Evolutionary conservation across 2,797 vertebrate genomes (phyloP).

Genomic region (Nasua narica): DNA sequence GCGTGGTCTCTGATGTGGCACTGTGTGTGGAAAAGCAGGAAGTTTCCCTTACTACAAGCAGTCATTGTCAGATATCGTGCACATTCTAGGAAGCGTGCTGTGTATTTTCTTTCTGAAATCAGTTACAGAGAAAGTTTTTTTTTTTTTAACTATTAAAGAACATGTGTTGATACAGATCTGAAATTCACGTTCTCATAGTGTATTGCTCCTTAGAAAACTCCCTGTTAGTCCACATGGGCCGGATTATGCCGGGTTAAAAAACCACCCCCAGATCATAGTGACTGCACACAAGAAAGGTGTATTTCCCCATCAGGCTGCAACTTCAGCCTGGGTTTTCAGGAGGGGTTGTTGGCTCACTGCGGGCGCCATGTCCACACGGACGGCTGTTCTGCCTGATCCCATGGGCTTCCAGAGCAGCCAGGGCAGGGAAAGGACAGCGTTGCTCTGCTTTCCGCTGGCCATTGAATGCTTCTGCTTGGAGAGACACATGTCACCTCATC

Average conservation of each 20-base stretch:
- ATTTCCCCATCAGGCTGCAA: neutral
- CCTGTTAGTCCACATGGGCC: neutral
- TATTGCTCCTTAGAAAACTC: neutral
- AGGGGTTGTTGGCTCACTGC: neutral
- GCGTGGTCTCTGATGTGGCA: neutral
- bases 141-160: neutral
- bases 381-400: rapidly evolving
- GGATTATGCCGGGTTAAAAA: neutral
- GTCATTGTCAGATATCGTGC: neutral
- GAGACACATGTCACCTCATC: neutral
- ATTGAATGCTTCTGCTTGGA: neutral
- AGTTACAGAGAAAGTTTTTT: neutral
- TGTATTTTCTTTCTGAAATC: neutral
- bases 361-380: rapidly evolving
- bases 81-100: neutral
- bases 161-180: neutral
- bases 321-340: neutral
- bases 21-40: neutral
- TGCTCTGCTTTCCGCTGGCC: neutral
- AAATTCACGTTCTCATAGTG: neutral
- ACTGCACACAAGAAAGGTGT: neutral
- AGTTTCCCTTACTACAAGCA: neutral
- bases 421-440: neutral
- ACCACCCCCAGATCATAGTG: too few species aligned
- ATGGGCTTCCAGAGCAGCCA: rapidly evolving